phyloP scores from a whole-genome alignment of 2,113 vertebrate species.

The Cichladusa arquata region DNA sequence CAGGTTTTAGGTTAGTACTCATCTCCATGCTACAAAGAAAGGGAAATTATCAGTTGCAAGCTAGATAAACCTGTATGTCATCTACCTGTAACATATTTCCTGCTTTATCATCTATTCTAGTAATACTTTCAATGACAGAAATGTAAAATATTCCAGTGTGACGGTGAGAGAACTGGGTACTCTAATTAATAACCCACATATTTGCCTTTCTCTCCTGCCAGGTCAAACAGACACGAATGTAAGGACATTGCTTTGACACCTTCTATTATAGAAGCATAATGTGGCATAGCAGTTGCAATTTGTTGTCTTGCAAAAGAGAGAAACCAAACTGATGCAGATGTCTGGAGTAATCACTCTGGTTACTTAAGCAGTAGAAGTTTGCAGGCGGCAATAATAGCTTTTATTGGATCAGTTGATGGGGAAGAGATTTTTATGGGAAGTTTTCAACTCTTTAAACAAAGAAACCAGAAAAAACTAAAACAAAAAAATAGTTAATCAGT shows the following conservation, averaged over 20 bases:
- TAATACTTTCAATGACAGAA: neutral
- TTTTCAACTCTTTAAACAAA: neutral
- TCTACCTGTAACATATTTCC: neutral
- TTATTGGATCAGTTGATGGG: neutral
- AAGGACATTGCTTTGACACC: neutral
- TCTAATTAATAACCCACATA: fast-evolving
- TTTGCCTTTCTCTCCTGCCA: fast-evolving
- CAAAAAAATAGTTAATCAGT: neutral
- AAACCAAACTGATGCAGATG: neutral
- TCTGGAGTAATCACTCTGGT: neutral
- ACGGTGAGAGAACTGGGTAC: neutral
- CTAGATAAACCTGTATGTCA: neutral
- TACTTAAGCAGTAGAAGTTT: neutral
- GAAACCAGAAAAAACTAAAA: neutral
- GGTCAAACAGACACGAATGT: neutral
- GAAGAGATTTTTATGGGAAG: neutral
- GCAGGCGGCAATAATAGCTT: neutral
- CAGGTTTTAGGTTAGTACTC: neutral
- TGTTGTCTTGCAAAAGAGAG: neutral
- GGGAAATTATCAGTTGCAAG: neutral
- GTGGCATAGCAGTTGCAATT: neutral
- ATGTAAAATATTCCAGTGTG: neutral
- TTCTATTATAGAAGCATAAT: neutral
- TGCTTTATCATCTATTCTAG: neutral
- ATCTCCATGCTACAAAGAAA: neutral